phyloP scores from a whole-genome alignment of 2,888 invertebrate genomes.

The Strigamia maritima region DNA sequence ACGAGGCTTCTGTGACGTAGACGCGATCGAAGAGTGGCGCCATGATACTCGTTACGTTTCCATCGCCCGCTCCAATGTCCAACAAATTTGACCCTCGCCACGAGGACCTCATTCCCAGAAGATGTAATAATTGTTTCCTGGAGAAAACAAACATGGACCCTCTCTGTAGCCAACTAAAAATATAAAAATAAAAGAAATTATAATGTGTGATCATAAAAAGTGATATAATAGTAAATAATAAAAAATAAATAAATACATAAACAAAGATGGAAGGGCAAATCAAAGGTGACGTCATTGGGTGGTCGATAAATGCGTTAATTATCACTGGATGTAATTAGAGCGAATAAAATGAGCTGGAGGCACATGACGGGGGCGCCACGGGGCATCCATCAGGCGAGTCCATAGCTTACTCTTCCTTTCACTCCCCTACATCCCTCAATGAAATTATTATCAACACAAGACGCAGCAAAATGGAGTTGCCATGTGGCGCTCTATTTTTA shows the following conservation, averaged over 20 bases:
- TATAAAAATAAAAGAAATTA: constrained; percentile 41
- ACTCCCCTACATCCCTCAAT: background rate
- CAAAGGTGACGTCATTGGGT: constrained; percentile 4
- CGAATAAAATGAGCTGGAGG: constrained; percentile 10
- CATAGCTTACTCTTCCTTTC: background rate
- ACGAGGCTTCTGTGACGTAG: constrained; percentile 88
- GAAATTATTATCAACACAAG: constrained; percentile 13
- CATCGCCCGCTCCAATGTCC: constrained; percentile 95
- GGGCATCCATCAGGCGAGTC: constrained; percentile 15
- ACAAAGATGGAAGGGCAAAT: background rate
- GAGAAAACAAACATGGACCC: constrained; percentile 98
- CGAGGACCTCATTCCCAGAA: constrained; percentile 57
- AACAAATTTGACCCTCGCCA: constrained; percentile 55
- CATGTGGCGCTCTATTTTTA: constrained; percentile 15
- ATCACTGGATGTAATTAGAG: constrained; percentile 15
- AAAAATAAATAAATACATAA: background rate
- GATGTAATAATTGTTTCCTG: constrained; percentile 67
- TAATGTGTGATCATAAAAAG: too few species aligned
- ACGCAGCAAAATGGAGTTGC: constrained; percentile 12
- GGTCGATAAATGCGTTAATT: constrained; percentile 10
- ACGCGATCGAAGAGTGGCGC: constrained; percentile 68
- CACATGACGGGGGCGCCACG: constrained; percentile 1
- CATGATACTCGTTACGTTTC: constrained; percentile 81
- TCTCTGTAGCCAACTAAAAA: constrained; percentile 71
- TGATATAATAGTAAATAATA: too few species aligned